These are phyloP conservation scores for Argya squamiceps DNA, from an alignment of 2,797 vertebrate genomes.

Conservation along the genomic window DNA sequence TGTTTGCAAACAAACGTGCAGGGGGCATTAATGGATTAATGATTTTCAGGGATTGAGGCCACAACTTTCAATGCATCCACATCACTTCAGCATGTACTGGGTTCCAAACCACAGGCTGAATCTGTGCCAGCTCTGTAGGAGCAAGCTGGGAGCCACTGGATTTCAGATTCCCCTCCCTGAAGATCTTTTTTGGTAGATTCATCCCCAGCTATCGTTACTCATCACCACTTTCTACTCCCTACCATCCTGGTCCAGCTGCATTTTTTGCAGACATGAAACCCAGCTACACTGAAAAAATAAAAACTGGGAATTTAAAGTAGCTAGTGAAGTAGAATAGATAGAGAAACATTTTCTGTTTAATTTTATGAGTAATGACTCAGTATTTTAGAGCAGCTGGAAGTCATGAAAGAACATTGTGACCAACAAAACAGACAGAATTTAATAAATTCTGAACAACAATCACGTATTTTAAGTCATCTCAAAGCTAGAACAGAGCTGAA, in stretches of 20 bases:
- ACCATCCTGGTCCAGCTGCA: background rate
- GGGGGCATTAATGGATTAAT: background rate
- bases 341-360: background rate
- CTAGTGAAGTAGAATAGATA: background rate
- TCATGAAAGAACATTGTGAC: background rate
- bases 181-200: background rate
- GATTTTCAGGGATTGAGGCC: background rate
- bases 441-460: background rate
- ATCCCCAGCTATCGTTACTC: background rate
- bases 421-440: background rate
- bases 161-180: background rate
- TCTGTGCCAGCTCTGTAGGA: background rate
- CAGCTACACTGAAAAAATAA: background rate
- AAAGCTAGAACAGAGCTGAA: background rate
- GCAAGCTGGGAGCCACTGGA: background rate
- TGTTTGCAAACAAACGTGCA: background rate
- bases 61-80: background rate
- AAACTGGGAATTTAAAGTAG: background rate
- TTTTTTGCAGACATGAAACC: background rate
- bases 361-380: background rate
- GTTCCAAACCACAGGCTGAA: background rate
- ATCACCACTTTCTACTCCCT: background rate
- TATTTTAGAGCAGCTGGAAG: background rate
- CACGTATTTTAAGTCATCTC: background rate
- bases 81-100: background rate